phyloP scores from a whole-genome alignment of 2,113 vertebrate species.

The Gobius niger region DNA sequence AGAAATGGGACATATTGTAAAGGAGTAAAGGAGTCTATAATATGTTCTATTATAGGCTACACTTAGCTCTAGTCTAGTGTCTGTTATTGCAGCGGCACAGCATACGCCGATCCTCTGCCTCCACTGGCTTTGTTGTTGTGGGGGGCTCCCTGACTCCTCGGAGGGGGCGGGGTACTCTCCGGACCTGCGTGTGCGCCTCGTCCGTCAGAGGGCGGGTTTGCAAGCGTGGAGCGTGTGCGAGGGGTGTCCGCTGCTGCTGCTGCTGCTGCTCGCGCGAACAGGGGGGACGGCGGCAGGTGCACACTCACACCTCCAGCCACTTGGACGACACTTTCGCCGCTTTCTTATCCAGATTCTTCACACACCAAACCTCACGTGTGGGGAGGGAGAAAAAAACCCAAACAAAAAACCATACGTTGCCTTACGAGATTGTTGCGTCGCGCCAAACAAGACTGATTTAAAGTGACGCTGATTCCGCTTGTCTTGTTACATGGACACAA shows the following conservation, averaged over 20 bases:
- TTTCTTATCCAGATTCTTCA: conserved; percentile 11
- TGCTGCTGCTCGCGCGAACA: neutral
- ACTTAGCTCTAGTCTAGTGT: too few relatives aligned
- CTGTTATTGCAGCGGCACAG: too few relatives aligned
- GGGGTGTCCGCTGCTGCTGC: conserved; percentile 16
- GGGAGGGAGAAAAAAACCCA: too few relatives aligned
- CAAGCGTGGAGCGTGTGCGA: conserved; percentile 40
- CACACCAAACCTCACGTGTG: conserved; percentile 7
- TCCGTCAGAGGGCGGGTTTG: conserved; percentile 68
- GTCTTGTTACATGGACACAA: conserved; percentile 16
- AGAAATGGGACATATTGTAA: too few relatives aligned
- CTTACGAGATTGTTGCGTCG: conserved; percentile 1
- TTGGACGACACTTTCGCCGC: neutral
- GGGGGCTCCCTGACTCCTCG: neutral
- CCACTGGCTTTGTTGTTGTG: neutral
- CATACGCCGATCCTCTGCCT: neutral
- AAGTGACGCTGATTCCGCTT: conserved; percentile 34
- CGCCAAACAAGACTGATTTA: conserved; percentile 35
- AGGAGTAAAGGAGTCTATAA: too few relatives aligned
- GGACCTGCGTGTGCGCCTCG: conserved; percentile 49
- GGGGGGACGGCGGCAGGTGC: conserved; percentile 39
- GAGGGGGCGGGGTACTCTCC: conserved; percentile 44
- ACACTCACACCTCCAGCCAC: conserved; percentile 18
- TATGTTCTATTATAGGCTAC: too few relatives aligned
- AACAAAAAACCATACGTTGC: neutral